Base-by-base conservation (phyloP, 2,797 vertebrate species). In the Gymnocypris eckloni region DNA sequence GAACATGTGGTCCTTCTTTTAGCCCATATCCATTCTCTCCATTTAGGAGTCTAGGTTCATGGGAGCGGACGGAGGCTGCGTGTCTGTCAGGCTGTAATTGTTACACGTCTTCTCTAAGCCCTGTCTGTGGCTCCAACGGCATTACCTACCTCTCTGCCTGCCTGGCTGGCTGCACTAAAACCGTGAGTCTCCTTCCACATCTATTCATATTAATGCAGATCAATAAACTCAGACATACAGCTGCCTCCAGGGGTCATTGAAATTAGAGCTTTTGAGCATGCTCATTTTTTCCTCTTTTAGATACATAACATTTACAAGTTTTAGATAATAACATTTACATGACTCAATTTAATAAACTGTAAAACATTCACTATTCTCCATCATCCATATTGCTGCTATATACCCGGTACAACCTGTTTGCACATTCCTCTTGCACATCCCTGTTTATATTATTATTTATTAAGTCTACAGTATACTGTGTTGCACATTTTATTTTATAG, bases 111-210 rank as follows among this genome's bases (percentile, higher is more conserved):
- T 97, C 97, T 88, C 97, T 99, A 93, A 98, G 97, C 88, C 98
- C 98, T 0, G 98, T 99, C 86, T 99, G 98, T 7, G 98, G 98
- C 90, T 96, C 97, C 81, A 97, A 99, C 0, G 96, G 96, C 1
- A 75, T 99, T 92, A 99, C 98, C 41, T 99, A 99, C 94, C 95
- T 99, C 93, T 99, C 98, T 0, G 95, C 96, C 93, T 99, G 98
- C 94, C 98, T 99, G 4, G 98, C 98, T 50, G 98, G 98, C 93
- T 99, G 98, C 95, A 96, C 92, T 84, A 95, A 90, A 87, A 90
- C 92, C 87, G 95, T 95, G 89, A 91, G 70, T 67, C 0, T 83
- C 61, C 8, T 69, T 25, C 1, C 61, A 0, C 87, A 90, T 0
- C 82, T 28, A 82, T 45, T 79, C 64, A 61, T 90, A 70, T 41